phyloP scores from a whole-genome alignment of 2,113 vertebrate species.

The Bufo gargarizans region DNA sequence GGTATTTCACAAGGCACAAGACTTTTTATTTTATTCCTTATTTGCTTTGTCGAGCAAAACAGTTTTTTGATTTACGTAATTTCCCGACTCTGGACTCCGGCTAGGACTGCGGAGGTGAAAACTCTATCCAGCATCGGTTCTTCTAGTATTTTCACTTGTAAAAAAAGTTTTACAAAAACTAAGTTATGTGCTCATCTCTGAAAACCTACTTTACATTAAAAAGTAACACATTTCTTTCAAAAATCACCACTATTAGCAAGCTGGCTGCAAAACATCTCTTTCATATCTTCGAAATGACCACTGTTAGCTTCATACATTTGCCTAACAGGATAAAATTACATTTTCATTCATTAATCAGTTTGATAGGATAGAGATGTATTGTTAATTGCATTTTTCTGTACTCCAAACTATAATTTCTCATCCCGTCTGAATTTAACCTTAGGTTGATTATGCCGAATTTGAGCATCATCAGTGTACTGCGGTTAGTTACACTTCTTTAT shows the following conservation, averaged over 20 bases:
- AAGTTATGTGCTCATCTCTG: background rate
- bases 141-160: background rate
- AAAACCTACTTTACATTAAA: background rate
- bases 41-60: background rate
- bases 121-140: background rate
- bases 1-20: background rate
- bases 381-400: slow-evolving; percentile 1
- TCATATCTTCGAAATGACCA: background rate
- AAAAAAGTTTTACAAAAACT: too few species aligned
- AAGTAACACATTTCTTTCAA: too few species aligned
- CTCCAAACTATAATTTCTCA: background rate
- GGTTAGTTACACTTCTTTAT: background rate
- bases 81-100: background rate
- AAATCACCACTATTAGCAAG: background rate
- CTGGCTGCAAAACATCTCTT: background rate
- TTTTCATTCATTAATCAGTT: slow-evolving; percentile 14
- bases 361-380: background rate
- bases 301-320: background rate
- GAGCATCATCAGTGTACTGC: background rate
- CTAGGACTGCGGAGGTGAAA: background rate
- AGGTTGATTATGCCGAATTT: slow-evolving; percentile 21
- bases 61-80: background rate
- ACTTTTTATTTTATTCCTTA: background rate
- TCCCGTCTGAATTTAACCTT: slow-evolving; percentile 11
- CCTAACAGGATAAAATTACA: background rate